Percentiles rank a stretch among this genome's conserved stretches.
phyloP scores from a whole-genome alignment of 1,140 invertebrate genomes.

The Apocrypta bakeri region DNA sequence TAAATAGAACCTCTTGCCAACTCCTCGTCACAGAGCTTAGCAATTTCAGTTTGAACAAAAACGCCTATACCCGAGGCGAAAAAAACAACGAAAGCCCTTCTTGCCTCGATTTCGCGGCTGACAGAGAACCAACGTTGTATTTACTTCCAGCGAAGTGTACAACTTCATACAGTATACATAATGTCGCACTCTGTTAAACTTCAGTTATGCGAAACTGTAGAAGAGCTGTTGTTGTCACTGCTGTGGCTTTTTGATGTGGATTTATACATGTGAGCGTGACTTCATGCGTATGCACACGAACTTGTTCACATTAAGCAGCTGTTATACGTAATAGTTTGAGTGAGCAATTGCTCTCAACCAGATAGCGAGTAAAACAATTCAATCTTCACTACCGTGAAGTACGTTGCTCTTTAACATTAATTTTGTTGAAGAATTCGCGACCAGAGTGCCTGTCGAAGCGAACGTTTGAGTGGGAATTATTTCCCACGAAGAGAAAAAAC shows the following conservation, averaged over 20 bases:
- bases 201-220: background rate
- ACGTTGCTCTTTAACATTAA: background rate
- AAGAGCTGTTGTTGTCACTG: background rate
- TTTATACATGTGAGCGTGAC: background rate
- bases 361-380: background rate
- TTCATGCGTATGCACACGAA: background rate
- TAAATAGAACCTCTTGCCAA: background rate
- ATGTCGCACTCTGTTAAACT: background rate
- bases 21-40: background rate
- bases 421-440: background rate
- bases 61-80: too few relatives aligned
- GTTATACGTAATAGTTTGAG: slow-evolving; percentile 7
- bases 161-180: background rate
- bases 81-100: background rate
- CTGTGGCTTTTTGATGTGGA: background rate
- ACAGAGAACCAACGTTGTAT: background rate
- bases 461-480: background rate
- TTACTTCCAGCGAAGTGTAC: background rate
- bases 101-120: background rate
- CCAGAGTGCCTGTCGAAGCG: background rate
- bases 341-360: background rate
- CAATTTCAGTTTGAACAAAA: background rate
- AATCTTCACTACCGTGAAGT: background rate
- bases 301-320: background rate
- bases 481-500: too few relatives aligned